Evolutionary conservation across 2,888 invertebrate species (phyloP).

Genomic region (Drosophila setosimentum): DNA sequence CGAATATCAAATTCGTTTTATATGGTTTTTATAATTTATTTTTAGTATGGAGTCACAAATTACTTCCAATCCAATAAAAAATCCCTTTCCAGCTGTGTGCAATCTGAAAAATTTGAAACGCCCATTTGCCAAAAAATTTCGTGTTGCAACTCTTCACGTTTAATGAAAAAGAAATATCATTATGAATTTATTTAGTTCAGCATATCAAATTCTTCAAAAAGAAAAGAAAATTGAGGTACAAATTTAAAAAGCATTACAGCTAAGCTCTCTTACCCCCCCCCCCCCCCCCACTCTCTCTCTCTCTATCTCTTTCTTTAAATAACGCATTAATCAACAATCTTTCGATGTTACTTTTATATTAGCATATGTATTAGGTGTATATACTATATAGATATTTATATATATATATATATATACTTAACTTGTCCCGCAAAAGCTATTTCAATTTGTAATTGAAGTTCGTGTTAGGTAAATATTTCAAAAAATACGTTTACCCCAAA

Average conservation of each 20-base stretch:
- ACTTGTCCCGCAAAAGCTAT: slow-evolving; percentile 25
- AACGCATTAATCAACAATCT: slow-evolving; percentile 70
- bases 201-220: slow-evolving; percentile 72
- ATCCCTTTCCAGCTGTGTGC: not conserved
- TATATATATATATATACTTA: slow-evolving; percentile 25
- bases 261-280: slow-evolving; percentile 41
- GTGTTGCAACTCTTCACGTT: not conserved
- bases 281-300: not conserved
- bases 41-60: not conserved
- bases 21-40: not conserved
- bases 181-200: slow-evolving; percentile 74
- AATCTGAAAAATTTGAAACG: too few relatives aligned
- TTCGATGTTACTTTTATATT: slow-evolving; percentile 50
- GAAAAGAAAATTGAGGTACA: slow-evolving; percentile 72
- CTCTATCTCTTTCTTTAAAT: slow-evolving; percentile 57
- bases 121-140: slow-evolving; percentile 1
- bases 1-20: not conserved
- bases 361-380: slow-evolving; percentile 31
- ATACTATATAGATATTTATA: slow-evolving; percentile 19
- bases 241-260: slow-evolving; percentile 78
- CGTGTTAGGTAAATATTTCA: slow-evolving; percentile 63
- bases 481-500: slow-evolving; percentile 57
- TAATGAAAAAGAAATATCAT: slow-evolving; percentile 62
- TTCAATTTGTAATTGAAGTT: slow-evolving; percentile 65
- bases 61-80: not conserved